These are phyloP conservation scores for Drosophila kanekoi DNA, from an alignment of 2,888 invertebrate genomes.

Conservation along the genomic window DNA sequence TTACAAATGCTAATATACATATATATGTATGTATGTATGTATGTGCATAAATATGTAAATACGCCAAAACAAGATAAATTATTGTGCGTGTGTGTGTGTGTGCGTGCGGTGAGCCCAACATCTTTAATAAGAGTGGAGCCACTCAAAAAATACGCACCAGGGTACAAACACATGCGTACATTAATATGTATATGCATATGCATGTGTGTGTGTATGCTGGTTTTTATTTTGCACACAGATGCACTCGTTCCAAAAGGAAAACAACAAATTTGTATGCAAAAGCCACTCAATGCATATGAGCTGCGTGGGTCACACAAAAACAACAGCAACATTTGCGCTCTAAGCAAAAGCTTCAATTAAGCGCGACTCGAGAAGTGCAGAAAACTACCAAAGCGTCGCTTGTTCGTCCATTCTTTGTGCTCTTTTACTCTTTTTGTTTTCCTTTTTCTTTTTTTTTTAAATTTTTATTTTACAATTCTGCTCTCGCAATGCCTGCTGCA, in stretches of 20 bases:
- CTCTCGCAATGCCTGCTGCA: constrained; percentile 60
- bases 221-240: constrained; percentile 16
- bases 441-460: not conserved
- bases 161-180: constrained; percentile 1
- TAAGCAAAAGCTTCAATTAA: constrained; percentile 47
- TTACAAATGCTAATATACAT: constrained; percentile 32
- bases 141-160: constrained; percentile 12
- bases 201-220: not conserved
- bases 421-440: constrained; percentile 23
- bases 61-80: constrained; percentile 22
- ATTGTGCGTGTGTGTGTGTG: not conserved
- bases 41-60: constrained; percentile 8
- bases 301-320: constrained; percentile 37
- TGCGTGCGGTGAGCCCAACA: constrained; percentile 13
- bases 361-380: constrained; percentile 42
- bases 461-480: constrained; percentile 16
- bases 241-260: constrained; percentile 12
- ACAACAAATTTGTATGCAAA: constrained; percentile 12
- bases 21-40: constrained; percentile 4
- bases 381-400: constrained; percentile 26
- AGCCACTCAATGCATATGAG: constrained; percentile 11
- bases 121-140: constrained; percentile 23
- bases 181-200: too few relatives aligned
- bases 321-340: constrained; percentile 9
- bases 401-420: constrained; percentile 27